These are phyloP conservation scores for Plestiodon gilberti DNA, from an alignment of 2,113 vertebrate genomes.

Conservation along the genomic window DNA sequence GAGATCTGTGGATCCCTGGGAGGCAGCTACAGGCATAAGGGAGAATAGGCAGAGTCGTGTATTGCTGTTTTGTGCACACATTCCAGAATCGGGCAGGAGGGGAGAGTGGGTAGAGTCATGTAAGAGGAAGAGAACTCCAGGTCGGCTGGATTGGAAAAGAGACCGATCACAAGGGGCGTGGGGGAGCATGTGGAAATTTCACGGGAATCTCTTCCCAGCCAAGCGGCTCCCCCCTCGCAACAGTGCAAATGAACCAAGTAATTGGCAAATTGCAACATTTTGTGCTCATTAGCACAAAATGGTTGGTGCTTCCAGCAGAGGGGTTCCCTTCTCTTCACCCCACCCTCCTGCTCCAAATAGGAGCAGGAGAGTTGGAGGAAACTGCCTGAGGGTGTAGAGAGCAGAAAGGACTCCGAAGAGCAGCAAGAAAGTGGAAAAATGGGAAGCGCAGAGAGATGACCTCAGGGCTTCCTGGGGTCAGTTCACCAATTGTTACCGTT, in stretches of 20 bases:
- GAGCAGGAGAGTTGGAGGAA: background rate
- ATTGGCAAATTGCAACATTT: conserved; percentile 72
- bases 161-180: background rate
- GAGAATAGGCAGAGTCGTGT: background rate
- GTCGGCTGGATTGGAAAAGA: too few relatives aligned
- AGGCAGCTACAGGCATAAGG: background rate
- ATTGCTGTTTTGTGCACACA: too few relatives aligned
- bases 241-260: conserved; percentile 70
- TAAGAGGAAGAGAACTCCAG: background rate
- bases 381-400: accelerated
- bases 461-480: too few relatives aligned
- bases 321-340: background rate
- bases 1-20: too few relatives aligned
- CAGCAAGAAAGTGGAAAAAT: background rate
- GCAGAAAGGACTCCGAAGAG: background rate
- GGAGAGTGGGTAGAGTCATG: background rate
- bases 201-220: conserved; percentile 26
- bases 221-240: conserved; percentile 35
- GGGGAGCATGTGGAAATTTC: background rate
- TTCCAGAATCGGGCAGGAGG: too few relatives aligned
- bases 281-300: conserved; percentile 65
- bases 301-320: background rate
- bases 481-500: background rate
- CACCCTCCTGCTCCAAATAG: accelerated
- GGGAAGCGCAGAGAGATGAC: too few relatives aligned